Evolutionary conservation across 1,140 invertebrate species (phyloP), one percentile per base, ranked within the genome.

Genomic region (Zaprionus inermis): DNA sequence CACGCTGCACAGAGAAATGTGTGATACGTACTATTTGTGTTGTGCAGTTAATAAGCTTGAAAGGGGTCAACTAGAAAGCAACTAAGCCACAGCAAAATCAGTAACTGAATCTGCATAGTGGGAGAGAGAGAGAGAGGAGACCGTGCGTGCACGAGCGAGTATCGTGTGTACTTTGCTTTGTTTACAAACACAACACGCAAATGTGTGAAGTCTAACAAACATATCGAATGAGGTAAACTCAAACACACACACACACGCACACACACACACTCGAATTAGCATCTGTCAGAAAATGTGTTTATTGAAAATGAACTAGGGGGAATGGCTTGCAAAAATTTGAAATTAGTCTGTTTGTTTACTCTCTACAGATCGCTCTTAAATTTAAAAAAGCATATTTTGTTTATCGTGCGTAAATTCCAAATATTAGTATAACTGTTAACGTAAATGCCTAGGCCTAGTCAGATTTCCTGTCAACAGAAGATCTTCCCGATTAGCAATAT

Each of bases 1-100:
- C 24, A 34, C 36, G 34, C 44, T 44, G 24, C 55, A 20, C 55
- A 20, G n/a, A 11, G 28, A 59, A 44, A 52, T 68, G 36, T 55
- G 36, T 28, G 44, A 44, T 49, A 58, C 46, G n/a, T n/a, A n/a
- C n/a, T n/a, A n/a, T 0, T 7, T 58, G 54, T 20, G 41, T 34
- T 20, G 49, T 24, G 36, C 10, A 52, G 20, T 64, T 69, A 41
- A 30, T 64, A 44, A n/a, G 51, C 2, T 34, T 20, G 11, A 49
- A 57, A 68, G 16, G 30, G 49, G 18, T 55, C 20, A 54, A 60
- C 34, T 46, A 24, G 11, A 20, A 18, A 64, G 46, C 28, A 18
- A 10, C 9, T 49, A 12, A 49, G 4, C 11, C 11, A 5, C 4
- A 38, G 14, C 12, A 12, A 38, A 14, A 36, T 36, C 34, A 46